A percentile compares a stretch with the other conserved stretches of the same genome.
Conservation (phyloP, 2,113 vertebrate genomes). For the Pandion haliaetus region DNA sequence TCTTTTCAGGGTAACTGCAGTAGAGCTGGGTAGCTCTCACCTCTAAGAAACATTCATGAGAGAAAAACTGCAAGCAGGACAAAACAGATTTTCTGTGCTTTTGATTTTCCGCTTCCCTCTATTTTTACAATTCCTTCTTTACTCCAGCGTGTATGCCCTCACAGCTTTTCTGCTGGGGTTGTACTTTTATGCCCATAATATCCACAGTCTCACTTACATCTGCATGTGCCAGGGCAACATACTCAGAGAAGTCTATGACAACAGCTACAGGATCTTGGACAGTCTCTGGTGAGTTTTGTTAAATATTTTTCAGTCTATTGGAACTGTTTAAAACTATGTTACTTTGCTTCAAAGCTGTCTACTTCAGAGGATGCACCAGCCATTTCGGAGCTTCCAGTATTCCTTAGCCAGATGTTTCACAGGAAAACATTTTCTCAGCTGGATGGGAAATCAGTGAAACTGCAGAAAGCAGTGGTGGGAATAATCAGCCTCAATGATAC, state of each 20-base stretch:
- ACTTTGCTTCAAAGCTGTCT: constrained; percentile 4
- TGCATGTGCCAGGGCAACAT: neutral
- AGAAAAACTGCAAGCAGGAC: neutral
- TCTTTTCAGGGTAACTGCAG: neutral
- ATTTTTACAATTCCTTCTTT: neutral
- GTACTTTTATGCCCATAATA: neutral
- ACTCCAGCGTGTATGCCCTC: neutral
- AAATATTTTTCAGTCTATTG: neutral
- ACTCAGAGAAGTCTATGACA: neutral
- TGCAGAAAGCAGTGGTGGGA: constrained; percentile 63
- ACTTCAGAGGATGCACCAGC: constrained; percentile 31
- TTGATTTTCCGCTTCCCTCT: neutral
- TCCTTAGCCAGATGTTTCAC: constrained; percentile 72
- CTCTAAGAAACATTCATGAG: neutral
- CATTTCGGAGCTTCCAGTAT: constrained; percentile 42
- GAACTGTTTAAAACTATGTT: neutral
- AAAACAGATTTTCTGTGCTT: neutral
- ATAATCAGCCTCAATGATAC: constrained; percentile 62
- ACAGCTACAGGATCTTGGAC: neutral
- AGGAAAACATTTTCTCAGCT: constrained; percentile 86
- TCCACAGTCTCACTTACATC: neutral
- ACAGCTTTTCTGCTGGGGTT: neutral
- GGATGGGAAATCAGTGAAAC: constrained; percentile 61
- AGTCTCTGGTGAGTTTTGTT: neutral
- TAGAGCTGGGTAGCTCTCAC: neutral